A percentile compares a stretch with the other conserved stretches of the same genome.
Conservation (phyloP, 2,113 vertebrate species). For the Maylandia zebra region DNA sequence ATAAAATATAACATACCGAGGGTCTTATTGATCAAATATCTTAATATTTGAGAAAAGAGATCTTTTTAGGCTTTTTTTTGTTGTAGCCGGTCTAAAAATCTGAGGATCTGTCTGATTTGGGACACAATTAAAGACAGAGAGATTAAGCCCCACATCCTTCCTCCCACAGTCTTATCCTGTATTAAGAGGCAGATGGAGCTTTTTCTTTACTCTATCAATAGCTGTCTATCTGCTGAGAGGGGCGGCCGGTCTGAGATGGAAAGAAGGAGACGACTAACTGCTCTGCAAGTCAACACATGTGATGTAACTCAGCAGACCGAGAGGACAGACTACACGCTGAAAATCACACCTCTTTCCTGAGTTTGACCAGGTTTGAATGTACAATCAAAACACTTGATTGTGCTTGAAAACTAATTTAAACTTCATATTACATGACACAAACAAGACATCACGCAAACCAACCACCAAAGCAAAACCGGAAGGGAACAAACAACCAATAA, state of each 20-base stretch:
- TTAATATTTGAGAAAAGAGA: neutral
- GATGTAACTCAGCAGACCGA: neutral
- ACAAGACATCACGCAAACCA: neutral
- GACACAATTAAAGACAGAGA: neutral
- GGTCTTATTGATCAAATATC: neutral
- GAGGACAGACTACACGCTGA: neutral
- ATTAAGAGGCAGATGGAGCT: neutral
- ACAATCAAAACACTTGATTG: neutral
- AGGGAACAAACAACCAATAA: neutral
- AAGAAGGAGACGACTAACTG: neutral
- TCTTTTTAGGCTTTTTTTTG: neutral
- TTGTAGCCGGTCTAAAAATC: fast-evolving
- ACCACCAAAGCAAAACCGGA: neutral
- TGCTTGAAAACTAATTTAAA: neutral
- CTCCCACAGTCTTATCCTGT: neutral
- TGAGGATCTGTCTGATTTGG: neutral
- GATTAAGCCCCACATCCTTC: neutral
- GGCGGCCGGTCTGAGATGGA: neutral
- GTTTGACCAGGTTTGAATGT: neutral
- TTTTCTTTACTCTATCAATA: neutral
- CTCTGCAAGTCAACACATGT: neutral
- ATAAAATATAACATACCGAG: neutral
- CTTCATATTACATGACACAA: neutral
- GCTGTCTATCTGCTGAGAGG: neutral
- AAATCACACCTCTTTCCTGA: neutral